A percentile compares a stretch with the other conserved stretches of the same genome.
These are phyloP conservation scores for Drosophila navojoa DNA, from an alignment of 1,140 invertebrate species.

Conservation along the genomic window DNA sequence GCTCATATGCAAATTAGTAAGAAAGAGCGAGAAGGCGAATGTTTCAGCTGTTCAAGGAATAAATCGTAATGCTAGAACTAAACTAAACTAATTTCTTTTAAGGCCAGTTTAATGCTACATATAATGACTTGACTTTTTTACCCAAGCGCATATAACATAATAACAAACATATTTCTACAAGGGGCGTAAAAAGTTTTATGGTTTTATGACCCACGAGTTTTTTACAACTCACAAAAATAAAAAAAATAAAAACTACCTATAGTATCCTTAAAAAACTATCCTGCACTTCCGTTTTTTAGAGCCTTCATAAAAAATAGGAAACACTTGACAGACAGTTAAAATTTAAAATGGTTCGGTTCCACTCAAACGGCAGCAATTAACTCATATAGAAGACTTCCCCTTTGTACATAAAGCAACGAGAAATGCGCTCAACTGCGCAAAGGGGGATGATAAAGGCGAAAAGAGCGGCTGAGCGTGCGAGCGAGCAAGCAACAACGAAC, in stretches of 20 bases:
- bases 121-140: slow-evolving; percentile 43
- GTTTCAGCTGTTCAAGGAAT: background rate
- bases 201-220: slow-evolving; percentile 65
- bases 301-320: slow-evolving; percentile 63
- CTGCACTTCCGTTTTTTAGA: slow-evolving; percentile 70
- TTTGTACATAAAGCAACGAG: slow-evolving; percentile 37
- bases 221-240: slow-evolving; percentile 56
- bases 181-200: slow-evolving; percentile 50
- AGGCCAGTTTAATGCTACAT: slow-evolving; percentile 5
- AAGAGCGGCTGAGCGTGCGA: slow-evolving; percentile 22
- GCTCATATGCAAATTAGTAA: slow-evolving; percentile 64
- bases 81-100: slow-evolving; percentile 30
- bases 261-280: slow-evolving; percentile 47
- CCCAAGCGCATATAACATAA: slow-evolving; percentile 10
- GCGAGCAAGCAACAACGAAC: slow-evolving; percentile 55
- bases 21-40: slow-evolving; percentile 18
- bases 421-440: slow-evolving; percentile 40
- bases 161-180: slow-evolving; percentile 35
- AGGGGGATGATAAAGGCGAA: slow-evolving; percentile 64
- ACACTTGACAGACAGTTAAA: slow-evolving; percentile 7
- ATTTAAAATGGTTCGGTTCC: background rate
- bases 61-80: slow-evolving; percentile 3
- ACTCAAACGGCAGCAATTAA: slow-evolving; percentile 33
- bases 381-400: slow-evolving; percentile 55
- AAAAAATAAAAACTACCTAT: slow-evolving; percentile 46